A percentile compares a stretch with the other conserved stretches of the same genome.
phyloP scores from a whole-genome alignment of 2,797 vertebrate species.

The Coccyzus lansbergi region DNA sequence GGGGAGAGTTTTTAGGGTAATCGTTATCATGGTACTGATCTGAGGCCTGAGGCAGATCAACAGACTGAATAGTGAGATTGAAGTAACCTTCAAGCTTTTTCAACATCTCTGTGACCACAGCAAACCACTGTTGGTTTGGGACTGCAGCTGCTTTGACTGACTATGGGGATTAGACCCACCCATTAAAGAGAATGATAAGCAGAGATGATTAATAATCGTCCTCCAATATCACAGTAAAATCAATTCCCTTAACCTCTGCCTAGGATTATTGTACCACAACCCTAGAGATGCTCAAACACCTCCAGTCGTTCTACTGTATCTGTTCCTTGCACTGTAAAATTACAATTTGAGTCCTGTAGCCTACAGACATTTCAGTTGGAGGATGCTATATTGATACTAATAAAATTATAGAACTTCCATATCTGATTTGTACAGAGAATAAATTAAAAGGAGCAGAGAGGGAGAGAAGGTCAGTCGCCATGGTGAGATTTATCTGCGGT shows the following conservation, averaged over 20 bases:
- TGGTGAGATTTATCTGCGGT: not conserved
- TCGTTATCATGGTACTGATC: not conserved
- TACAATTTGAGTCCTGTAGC: not conserved
- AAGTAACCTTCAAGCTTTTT: not conserved
- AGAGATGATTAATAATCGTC: not conserved
- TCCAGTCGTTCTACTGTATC: not conserved
- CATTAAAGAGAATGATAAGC: not conserved
- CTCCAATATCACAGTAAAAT: not conserved
- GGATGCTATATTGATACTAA: not conserved
- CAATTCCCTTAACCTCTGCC: not conserved
- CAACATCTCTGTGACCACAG: not conserved
- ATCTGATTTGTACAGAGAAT: not conserved
- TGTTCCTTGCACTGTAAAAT: not conserved
- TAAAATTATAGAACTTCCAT: not conserved
- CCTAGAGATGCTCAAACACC: not conserved
- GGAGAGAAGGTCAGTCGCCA: not conserved
- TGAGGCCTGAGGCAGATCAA: not conserved
- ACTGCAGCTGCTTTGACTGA: not conserved
- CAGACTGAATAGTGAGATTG: not conserved
- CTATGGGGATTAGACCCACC: not conserved
- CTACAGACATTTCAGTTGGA: not conserved
- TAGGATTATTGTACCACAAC: not conserved
- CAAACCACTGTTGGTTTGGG: not conserved
- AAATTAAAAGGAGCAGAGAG: not conserved
- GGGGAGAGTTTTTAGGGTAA: not conserved